A percentile compares a stretch with the other conserved stretches of the same genome.
phyloP scores from a whole-genome alignment of 1,140 invertebrate species.

The Temnothorax longispinosus region DNA sequence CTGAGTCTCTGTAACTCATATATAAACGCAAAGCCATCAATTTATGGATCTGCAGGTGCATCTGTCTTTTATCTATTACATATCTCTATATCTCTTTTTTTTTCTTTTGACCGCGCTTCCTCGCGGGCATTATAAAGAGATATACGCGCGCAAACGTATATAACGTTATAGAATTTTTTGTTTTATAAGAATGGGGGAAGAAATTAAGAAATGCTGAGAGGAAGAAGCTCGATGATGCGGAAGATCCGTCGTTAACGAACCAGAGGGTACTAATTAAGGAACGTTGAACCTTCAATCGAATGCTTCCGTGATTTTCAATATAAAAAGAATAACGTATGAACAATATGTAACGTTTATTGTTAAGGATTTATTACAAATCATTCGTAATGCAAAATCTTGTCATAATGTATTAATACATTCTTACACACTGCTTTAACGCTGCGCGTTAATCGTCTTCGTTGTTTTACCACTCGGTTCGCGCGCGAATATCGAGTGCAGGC shows the following conservation, averaged over 20 bases:
- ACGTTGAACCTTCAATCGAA: background rate
- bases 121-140: slow-evolving; percentile 12
- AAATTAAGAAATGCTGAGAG: background rate
- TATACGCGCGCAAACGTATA: background rate
- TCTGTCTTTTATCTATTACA: slow-evolving; percentile 21
- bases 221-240: background rate
- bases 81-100: slow-evolving; percentile 12
- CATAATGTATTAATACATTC: background rate
- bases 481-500: slow-evolving; percentile 20
- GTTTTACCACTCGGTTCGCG: background rate
- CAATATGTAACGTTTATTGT: background rate
- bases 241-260: slow-evolving; percentile 14
- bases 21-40: background rate
- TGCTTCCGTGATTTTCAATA: background rate
- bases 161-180: background rate
- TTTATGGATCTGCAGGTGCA: background rate
- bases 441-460: background rate
- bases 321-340: background rate
- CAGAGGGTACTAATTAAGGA: background rate
- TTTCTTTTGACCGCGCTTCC: slow-evolving; percentile 6
- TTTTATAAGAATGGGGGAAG: background rate
- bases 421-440: background rate
- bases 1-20: background rate
- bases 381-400: background rate
- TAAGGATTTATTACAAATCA: background rate